Percentiles rank a stretch among this genome's conserved stretches.
Evolutionary conservation across 1,140 invertebrate genomes (phyloP).

Genomic region (Drosophila equinoxialis): DNA sequence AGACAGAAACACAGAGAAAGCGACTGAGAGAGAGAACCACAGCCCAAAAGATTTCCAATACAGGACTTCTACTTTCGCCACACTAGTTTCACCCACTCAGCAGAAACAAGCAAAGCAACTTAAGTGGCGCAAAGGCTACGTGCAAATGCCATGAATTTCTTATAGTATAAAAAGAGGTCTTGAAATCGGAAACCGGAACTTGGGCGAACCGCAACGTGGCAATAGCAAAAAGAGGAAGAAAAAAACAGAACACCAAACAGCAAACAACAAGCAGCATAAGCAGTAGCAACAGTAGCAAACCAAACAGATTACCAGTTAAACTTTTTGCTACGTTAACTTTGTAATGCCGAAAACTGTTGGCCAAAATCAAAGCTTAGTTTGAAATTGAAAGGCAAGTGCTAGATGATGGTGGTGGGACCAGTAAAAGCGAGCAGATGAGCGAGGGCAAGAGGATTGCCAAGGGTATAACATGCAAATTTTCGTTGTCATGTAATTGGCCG

Average conservation of each 20-base stretch:
- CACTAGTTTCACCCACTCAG: conserved; percentile 42
- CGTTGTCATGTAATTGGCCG: conserved; percentile 40
- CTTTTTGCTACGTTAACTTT: conserved; percentile 65
- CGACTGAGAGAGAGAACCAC: neutral
- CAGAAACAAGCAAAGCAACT: conserved; percentile 73
- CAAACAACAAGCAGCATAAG: conserved; percentile 19
- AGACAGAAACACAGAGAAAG: neutral
- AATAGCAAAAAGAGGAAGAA: conserved; percentile 23
- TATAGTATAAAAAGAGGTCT: conserved; percentile 64
- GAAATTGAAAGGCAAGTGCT: neutral
- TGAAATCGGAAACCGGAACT: conserved; percentile 76
- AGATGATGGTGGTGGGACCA: too few relatives aligned
- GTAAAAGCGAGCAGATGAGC: conserved; percentile 12
- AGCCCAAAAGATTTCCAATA: conserved; percentile 48
- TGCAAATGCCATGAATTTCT: conserved; percentile 77
- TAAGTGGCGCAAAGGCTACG: conserved; percentile 63
- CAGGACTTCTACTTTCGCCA: conserved; percentile 18
- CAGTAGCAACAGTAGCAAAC: conserved; percentile 39
- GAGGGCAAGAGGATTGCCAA: conserved; percentile 15
- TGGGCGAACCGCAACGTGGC: conserved; percentile 61
- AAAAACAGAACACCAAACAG: conserved; percentile 7
- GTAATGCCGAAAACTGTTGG: conserved; percentile 28
- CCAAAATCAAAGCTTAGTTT: conserved; percentile 47
- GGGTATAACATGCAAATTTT: conserved; percentile 47
- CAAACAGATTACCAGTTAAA: conserved; percentile 69